phyloP scores from a whole-genome alignment of 2,797 vertebrate genomes.

The Mormyrus proboscirostris region DNA sequence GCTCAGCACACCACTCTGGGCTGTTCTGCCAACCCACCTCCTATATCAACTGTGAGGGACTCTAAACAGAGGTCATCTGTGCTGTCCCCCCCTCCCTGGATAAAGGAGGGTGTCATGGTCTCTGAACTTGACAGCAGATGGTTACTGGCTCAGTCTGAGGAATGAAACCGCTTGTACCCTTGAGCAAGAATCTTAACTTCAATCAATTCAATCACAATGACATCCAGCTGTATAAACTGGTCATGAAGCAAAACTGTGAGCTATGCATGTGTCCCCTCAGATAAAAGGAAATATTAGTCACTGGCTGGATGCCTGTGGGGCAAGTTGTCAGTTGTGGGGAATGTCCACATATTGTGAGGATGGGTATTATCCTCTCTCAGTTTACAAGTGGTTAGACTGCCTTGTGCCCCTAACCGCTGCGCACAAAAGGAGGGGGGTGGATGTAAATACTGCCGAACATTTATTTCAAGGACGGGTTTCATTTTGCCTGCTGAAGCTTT shows the following conservation, averaged over 20 bases:
- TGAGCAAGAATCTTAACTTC: not conserved
- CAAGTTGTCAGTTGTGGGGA: not conserved
- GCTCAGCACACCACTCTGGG: slow-evolving; percentile 17
- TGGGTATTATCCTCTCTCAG: not conserved
- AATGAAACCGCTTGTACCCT: not conserved
- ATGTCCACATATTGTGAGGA: not conserved
- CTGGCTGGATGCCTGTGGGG: not conserved
- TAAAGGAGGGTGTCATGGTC: not conserved
- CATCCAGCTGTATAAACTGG: slow-evolving; percentile 1
- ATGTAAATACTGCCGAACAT: not conserved
- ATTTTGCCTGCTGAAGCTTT: not conserved
- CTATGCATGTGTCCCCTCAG: not conserved
- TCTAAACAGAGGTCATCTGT: not conserved
- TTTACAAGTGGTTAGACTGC: not conserved
- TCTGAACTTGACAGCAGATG: not conserved
- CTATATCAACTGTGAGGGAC: not conserved
- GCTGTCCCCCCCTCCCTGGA: not conserved
- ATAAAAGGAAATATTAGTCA: slow-evolving; percentile 8
- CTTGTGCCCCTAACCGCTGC: not conserved
- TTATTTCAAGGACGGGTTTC: slow-evolving; percentile 14
- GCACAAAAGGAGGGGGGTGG: not conserved
- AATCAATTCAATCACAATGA: not conserved
- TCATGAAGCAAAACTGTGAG: not conserved
- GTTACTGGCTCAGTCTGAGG: not conserved
- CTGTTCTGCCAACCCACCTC: not conserved